Conservation (phyloP, 2,113 vertebrate genomes). For the Synchiropus splendidus region DNA sequence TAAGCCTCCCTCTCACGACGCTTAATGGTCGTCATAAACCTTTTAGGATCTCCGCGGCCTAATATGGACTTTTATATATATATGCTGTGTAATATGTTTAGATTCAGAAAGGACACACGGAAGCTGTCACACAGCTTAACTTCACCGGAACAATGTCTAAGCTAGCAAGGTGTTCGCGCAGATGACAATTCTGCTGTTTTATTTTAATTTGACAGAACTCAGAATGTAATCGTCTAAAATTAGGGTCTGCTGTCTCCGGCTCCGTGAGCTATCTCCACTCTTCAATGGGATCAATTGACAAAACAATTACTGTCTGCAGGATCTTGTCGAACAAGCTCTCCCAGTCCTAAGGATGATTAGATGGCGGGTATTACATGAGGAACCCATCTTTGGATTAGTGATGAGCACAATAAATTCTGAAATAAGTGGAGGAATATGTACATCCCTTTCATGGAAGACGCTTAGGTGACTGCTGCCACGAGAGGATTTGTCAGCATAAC, state of each 20-base stretch:
- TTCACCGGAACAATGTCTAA: constrained; percentile 38
- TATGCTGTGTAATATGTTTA: constrained; percentile 63
- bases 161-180: constrained; percentile 34
- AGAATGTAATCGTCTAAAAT: constrained; percentile 12
- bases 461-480: constrained; percentile 66
- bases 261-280: constrained; percentile 37
- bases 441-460: constrained; percentile 64
- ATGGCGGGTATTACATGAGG: constrained; percentile 60
- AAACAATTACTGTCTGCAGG: constrained; percentile 61
- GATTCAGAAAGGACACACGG: constrained; percentile 40
- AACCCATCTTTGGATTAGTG: constrained; percentile 64
- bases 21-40: constrained; percentile 73
- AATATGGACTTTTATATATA: constrained; percentile 65
- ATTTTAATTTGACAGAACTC: constrained; percentile 21
- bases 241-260: constrained; percentile 18
- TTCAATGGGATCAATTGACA: constrained; percentile 52
- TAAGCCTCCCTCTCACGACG: constrained; percentile 66
- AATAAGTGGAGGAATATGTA: constrained; percentile 65
- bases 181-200: constrained; percentile 15
- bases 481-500: constrained; percentile 71
- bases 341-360: constrained; percentile 60
- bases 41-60: constrained; percentile 63
- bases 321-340: constrained; percentile 60
- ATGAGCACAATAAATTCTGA: constrained; percentile 61
- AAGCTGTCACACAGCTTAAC: constrained; percentile 32